These are phyloP conservation scores for Mastigias papua DNA, from an alignment of 30 jellyfish, hydroid and myxozoan genomes.

Conservation along the genomic window DNA sequence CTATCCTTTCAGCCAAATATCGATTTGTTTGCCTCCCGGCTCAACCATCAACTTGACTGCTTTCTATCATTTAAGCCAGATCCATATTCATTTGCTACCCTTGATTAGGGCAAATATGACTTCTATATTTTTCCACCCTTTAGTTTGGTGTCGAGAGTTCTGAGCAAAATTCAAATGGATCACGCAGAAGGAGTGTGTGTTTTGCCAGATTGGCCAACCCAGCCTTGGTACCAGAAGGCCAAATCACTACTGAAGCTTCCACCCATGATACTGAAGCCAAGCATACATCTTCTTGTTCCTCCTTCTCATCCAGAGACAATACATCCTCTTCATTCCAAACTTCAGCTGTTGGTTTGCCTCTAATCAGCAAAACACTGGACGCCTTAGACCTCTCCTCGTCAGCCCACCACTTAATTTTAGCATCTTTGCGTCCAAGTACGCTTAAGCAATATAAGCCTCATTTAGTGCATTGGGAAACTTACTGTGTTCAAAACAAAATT, in stretches of 20 bases:
- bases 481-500: background rate
- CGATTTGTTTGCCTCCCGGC: conserved; percentile 52
- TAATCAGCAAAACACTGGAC: background rate
- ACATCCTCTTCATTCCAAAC: background rate
- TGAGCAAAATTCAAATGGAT: background rate
- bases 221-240: background rate
- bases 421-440: background rate
- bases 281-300: background rate
- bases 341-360: background rate
- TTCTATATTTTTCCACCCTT: conserved; percentile 72
- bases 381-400: background rate
- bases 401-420: background rate
- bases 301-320: background rate
- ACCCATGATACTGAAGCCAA: conserved; percentile 3
- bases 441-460: background rate
- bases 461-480: background rate
- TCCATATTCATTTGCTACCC: conserved; percentile 55
- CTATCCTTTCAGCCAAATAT: conserved; percentile 37
- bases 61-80: conserved; percentile 33
- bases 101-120: conserved; percentile 36
- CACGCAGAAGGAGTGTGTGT: background rate
- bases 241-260: background rate
- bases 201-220: conserved; percentile 10
- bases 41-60: background rate
- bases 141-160: background rate